Base-by-base conservation (phyloP, 2,888 invertebrate genomes). In the Heterodera filipjevi region DNA sequence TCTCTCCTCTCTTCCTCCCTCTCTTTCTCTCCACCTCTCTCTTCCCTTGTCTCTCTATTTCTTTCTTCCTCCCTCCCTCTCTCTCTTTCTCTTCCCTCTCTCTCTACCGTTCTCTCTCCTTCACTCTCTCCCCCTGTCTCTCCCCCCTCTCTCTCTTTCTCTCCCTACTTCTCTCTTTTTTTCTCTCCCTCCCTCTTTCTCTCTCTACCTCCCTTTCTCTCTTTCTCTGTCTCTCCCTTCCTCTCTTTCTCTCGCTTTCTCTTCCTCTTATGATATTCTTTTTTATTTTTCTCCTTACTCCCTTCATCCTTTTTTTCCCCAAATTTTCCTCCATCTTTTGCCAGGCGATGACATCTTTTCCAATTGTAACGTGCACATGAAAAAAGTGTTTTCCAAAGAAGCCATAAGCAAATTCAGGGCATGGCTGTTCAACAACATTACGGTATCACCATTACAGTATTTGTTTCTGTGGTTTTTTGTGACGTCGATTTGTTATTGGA, bases 371-470 rank as follows among this genome's bases (percentile, higher is more conserved):
- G 70, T 70, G 35, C 68, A 68, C 72, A 81, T 79, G 46, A 82
- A 85, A 33, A 89, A 89, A 79, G 89, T 89, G 66, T 89, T 89
- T 81, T 86, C 87, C 39, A 89, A 89, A 78, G 89, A 89, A 79
- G 87, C 89, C 74, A 87, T 89, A 77, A 89, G 85, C 74, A 89
- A 89, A 81, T 87, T 89, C 81, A 83, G 89, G 70, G 84, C 89
- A 68, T 89, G 89, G 89, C 83, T 89, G 46, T 89, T 89, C 84
- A 87, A 87, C 81, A 88, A 89, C 81, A 80, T 89, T 35, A 80
- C 84, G 85, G 89, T 89, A 82, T 80, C 85, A 32, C 39, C 27
- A 30, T 73, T 14, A 35, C 27, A 49, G 30, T n/a, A n/a, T n/a
- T n/a, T n/a, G n/a, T n/a, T n/a, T n/a, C n/a, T n/a, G n/a, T n/a